These are phyloP conservation scores for Silurus meridionalis DNA, from an alignment of 2,113 vertebrate genomes.

Conservation along the genomic window DNA sequence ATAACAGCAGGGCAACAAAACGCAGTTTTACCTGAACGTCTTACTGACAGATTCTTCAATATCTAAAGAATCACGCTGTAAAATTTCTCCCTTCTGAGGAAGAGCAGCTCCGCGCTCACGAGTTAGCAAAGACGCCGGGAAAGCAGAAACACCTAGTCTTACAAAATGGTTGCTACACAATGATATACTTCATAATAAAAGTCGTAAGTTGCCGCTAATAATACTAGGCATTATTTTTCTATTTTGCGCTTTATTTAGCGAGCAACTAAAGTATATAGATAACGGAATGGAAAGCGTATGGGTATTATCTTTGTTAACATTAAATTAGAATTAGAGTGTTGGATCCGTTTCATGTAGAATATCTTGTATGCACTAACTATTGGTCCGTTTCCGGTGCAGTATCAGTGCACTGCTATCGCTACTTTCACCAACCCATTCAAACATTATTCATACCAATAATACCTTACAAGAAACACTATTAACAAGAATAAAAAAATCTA, in stretches of 20 bases:
- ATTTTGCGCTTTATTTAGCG: not conserved
- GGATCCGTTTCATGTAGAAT: not conserved
- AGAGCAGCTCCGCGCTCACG: not conserved
- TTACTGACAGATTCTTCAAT: not conserved
- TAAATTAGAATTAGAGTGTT: not conserved
- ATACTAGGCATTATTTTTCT: not conserved
- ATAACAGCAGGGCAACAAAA: not conserved
- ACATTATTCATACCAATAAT: too few relatives aligned
- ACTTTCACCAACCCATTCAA: not conserved
- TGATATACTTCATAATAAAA: slow-evolving; percentile 23
- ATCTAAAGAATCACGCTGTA: not conserved
- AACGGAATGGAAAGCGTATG: not conserved
- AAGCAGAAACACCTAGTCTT: not conserved
- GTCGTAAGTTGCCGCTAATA: not conserved
- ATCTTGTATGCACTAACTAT: not conserved
- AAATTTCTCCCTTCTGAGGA: not conserved
- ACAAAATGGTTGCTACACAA: not conserved
- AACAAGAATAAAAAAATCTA: too few relatives aligned
- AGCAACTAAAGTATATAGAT: not conserved
- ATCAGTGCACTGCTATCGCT: not conserved
- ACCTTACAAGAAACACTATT: too few relatives aligned
- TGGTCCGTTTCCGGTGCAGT: not conserved
- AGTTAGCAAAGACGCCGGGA: slow-evolving; percentile 21
- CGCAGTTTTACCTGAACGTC: slow-evolving; percentile 4
- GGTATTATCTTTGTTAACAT: not conserved